phyloP scores from a whole-genome alignment of 2,888 invertebrate species.

The Cryptus armator region DNA sequence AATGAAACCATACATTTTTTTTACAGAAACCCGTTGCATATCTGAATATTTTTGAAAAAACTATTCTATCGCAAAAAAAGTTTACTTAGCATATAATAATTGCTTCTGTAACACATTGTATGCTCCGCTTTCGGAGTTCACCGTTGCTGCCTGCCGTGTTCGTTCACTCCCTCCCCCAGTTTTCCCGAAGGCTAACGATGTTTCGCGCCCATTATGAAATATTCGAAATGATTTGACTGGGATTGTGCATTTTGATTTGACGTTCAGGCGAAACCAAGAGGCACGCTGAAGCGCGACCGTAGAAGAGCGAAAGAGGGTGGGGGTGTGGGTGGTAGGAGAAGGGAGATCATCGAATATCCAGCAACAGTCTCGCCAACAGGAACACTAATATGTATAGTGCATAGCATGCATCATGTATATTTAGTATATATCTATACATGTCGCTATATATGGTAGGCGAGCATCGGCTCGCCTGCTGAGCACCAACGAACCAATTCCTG shows the following conservation, averaged over 20 bases:
- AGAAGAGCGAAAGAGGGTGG: constrained; percentile 13
- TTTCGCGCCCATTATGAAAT: constrained; percentile 84
- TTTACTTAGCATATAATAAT: neutral
- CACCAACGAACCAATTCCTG: constrained; percentile 70
- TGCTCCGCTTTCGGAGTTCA: constrained; percentile 9
- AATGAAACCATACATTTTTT: neutral
- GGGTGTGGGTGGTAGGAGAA: neutral
- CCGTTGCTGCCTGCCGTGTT: constrained; percentile 2
- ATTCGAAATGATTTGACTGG: constrained; percentile 83
- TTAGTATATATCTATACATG: constrained; percentile 40
- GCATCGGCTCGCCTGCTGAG: constrained; percentile 65
- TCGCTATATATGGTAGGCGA: constrained; percentile 33
- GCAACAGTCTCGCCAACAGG: constrained; percentile 27
- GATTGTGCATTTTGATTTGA: constrained; percentile 84
- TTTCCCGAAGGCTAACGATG: constrained; percentile 80
- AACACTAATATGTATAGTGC: constrained; percentile 39
- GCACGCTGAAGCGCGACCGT: constrained; percentile 54
- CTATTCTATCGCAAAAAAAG: neutral
- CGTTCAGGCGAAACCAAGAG: constrained; percentile 71
- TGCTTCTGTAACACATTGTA: constrained; percentile 30
- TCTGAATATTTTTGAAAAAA: neutral
- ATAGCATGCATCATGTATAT: constrained; percentile 20
- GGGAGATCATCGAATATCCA: constrained; percentile 55
- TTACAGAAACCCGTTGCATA: neutral
- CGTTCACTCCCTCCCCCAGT: constrained; percentile 4